Conservation (phyloP, 2,888 invertebrate species). For the Quadriops clusia region DNA sequence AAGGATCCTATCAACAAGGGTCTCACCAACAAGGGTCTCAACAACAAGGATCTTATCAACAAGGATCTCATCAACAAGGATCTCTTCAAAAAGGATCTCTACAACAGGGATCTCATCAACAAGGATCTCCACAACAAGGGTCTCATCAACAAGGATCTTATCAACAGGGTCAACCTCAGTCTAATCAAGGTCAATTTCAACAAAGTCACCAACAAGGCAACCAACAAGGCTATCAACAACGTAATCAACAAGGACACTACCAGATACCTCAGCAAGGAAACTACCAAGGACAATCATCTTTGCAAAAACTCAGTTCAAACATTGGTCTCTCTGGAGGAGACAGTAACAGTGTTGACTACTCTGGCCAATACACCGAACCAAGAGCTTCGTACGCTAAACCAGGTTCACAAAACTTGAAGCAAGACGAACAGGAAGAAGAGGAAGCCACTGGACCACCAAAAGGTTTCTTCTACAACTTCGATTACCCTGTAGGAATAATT, state of each 20-base stretch:
- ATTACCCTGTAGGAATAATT: conserved; percentile 50
- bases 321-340: conserved; percentile 2
- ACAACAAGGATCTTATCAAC: conserved; percentile 4
- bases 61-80: conserved; percentile 5
- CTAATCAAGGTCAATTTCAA: conserved; percentile 1
- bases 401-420: conserved; percentile 8
- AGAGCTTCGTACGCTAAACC: conserved; percentile 7
- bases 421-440: conserved; percentile 18
- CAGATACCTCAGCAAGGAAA: conserved; percentile 10
- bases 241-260: conserved; percentile 12
- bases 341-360: conserved; percentile 16
- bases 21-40: no score
- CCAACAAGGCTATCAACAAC: conserved; percentile 7
- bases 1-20: conserved; percentile 5
- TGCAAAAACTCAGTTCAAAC: neutral
- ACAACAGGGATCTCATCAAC: no score
- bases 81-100: no score
- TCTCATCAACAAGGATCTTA: conserved; percentile 11
- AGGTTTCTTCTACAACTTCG: conserved; percentile 62
- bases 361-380: conserved; percentile 16
- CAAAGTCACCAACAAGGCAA: neutral
- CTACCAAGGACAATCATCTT: conserved; percentile 8
- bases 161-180: conserved; percentile 5
- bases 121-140: conserved; percentile 13
- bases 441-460: conserved; percentile 43